phyloP scores from a whole-genome alignment of 2,888 invertebrate species.

The Calameuta filiformis region DNA sequence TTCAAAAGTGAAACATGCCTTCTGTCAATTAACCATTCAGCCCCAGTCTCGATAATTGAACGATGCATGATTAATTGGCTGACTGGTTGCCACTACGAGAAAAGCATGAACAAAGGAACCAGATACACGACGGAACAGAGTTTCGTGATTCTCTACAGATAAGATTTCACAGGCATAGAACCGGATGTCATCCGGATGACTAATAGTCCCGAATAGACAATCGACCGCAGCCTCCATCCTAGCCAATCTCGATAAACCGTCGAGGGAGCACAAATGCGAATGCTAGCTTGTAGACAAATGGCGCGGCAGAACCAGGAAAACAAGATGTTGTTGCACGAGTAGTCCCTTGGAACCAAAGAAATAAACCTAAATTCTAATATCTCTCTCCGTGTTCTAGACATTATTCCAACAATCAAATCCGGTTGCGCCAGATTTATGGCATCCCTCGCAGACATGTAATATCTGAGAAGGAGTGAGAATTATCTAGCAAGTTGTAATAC shows the following conservation, averaged over 20 bases:
- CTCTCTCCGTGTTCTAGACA: neutral
- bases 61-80: neutral
- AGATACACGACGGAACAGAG: neutral
- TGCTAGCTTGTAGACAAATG: neutral
- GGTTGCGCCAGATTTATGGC: neutral
- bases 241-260: constrained; percentile 6
- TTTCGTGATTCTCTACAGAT: neutral
- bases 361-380: constrained; percentile 1
- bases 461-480: neutral
- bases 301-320: neutral
- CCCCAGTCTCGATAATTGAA: neutral
- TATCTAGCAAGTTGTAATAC: neutral
- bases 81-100: neutral
- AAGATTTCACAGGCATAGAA: neutral
- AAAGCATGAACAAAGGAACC: neutral
- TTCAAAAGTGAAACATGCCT: too few species aligned
- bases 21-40: neutral
- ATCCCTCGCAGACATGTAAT: neutral
- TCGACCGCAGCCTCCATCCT: neutral
- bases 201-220: neutral
- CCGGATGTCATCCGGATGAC: constrained; percentile 5
- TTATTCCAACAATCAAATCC: neutral
- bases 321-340: constrained; percentile 1
- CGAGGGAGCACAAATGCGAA: constrained; percentile 1
- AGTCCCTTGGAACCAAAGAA: neutral